These are phyloP conservation scores for Beris chalybata DNA, from an alignment of 2,888 invertebrate genomes.

Conservation along the genomic window DNA sequence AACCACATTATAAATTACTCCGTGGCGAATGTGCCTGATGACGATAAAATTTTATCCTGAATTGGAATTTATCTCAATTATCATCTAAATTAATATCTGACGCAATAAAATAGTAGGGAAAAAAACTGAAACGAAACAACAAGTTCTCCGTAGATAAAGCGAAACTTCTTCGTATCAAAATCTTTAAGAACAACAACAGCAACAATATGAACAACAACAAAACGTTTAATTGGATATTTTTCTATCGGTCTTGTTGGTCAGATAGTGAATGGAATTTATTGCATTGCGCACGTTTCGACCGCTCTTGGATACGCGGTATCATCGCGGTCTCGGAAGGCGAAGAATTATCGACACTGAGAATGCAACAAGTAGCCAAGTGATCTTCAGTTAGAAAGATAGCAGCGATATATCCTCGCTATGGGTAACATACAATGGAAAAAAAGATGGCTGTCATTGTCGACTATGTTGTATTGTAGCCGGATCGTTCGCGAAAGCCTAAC, in stretches of 20 bases:
- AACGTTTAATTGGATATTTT: constrained; percentile 32
- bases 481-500: constrained; percentile 1
- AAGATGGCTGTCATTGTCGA: constrained; percentile 29
- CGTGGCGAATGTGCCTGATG: not conserved
- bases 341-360: constrained; percentile 29
- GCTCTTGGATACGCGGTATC: not conserved
- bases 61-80: constrained; percentile 31
- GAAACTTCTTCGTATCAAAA: constrained; percentile 5
- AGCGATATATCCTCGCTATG: constrained; percentile 19
- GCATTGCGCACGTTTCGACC: constrained; percentile 11
- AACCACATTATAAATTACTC: constrained; percentile 12
- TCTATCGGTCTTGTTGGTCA: constrained; percentile 29
- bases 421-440: constrained; percentile 25
- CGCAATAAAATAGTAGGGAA: constrained; percentile 27
- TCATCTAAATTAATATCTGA: constrained; percentile 33
- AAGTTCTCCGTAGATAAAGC: constrained; percentile 7
- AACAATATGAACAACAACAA: constrained; percentile 14
- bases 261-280: constrained; percentile 31
- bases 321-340: constrained; percentile 3
- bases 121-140: constrained; percentile 15
- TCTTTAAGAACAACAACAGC: not conserved
- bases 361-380: constrained; percentile 29
- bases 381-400: constrained; percentile 13
- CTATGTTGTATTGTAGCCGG: constrained; percentile 8
- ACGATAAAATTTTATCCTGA: constrained; percentile 12